phyloP scores from a whole-genome alignment of 2,113 vertebrate species.

The Rousettus leschenaultii region DNA sequence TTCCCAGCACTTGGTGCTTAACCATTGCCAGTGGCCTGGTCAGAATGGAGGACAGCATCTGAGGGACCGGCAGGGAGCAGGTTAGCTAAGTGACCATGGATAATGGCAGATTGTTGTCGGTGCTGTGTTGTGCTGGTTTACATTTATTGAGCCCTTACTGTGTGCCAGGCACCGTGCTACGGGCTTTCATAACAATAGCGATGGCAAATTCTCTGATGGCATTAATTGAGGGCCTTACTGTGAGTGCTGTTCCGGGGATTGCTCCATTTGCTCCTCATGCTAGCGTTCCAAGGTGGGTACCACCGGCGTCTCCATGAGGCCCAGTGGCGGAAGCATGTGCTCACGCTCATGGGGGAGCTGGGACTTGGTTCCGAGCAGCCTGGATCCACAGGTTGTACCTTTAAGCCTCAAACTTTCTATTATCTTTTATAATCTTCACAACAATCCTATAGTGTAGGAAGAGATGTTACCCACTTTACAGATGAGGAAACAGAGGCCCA shows the following conservation, averaged over 20 bases:
- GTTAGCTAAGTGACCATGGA: neutral
- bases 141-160: neutral
- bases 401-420: neutral
- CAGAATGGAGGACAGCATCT: rapidly evolving
- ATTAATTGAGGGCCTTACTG: neutral
- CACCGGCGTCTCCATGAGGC: rapidly evolving
- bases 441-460: neutral
- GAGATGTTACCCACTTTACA: neutral
- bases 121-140: too few relatives aligned
- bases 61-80: neutral
- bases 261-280: neutral
- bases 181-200: neutral
- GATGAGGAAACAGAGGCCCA: neutral
- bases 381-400: neutral
- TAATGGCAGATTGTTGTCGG: rapidly evolving
- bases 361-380: neutral
- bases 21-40: neutral
- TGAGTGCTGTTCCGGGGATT: neutral
- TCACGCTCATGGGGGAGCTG: neutral
- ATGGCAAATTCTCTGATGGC: neutral
- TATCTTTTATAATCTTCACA: neutral
- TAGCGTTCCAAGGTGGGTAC: too few relatives aligned
- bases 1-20: neutral
- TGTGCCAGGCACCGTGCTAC: neutral
- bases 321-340: rapidly evolving